Base-by-base conservation (phyloP, 2,888 invertebrate genomes). In the Heliconius ismenius region DNA sequence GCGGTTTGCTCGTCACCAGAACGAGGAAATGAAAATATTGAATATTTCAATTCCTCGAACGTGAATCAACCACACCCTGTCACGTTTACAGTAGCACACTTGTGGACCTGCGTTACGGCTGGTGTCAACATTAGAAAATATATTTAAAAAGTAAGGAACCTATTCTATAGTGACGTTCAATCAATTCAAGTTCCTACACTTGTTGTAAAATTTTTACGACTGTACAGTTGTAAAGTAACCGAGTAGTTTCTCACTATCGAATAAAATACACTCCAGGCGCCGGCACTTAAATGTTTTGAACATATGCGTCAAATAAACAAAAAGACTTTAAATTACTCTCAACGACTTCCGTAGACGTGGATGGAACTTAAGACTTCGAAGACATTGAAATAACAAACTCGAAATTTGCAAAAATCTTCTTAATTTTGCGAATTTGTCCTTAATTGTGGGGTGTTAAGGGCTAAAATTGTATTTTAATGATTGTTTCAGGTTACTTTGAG, bases 321-420 rank as follows among this genome's bases (percentile, higher is more conserved):
- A 78, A 75, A 54, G 43, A 76, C 75, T 72, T 77, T 72, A 70
- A 76, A 75, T 68, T 73, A 68, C 74, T 78, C 76, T 77, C 75
- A 58, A 79, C 75, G 72, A 75, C 79, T 81, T 80, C 81, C 81
- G 76, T 73, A 65, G 72, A 80, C 69, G 74, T 75, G 74, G 76
- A 79, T 69, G 76, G 69, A 64, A 65, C 74, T 74, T 76, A 75
- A 80, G 10, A 58, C 58, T 58, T n/a, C 11, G n/a, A 58, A 58
- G 21, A 58, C 70, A 75, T 76, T 70, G 36, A 21, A 74, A 72
- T 62, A 75, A 60, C 26, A 39, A 67, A 68, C 49, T 54, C n/a
- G 49, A 65, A 69, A 67, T 78, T 75, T 62, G 74, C 65, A 72
- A 78, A 26, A 75, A 39, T 4, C 13, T 69, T 67, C 62, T 9